A percentile compares a stretch with the other conserved stretches of the same genome.
These are phyloP conservation scores for Artemia sp. DNA, from an alignment of 2,888 invertebrate species.

Conservation along the genomic window DNA sequence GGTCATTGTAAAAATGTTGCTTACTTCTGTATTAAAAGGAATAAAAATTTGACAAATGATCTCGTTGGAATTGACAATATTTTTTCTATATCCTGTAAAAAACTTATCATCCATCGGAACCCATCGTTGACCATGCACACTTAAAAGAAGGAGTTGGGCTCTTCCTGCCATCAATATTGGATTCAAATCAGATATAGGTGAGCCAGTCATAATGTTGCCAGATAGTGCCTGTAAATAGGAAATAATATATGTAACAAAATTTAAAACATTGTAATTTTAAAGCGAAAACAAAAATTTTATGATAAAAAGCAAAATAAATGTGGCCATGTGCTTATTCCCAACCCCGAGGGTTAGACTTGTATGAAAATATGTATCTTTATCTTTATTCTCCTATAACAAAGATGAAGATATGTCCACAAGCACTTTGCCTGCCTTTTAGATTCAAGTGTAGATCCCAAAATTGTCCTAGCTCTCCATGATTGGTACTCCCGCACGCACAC, in stretches of 20 bases:
- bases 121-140: constrained; percentile 31
- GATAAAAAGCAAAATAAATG: no score
- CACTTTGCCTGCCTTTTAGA: no score
- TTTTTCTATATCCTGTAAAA: constrained; percentile 70
- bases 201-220: constrained; percentile 85
- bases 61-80: constrained; percentile 53
- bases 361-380: no score
- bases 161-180: constrained; percentile 70
- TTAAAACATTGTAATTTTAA: no score
- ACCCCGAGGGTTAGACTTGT: no score
- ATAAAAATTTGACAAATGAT: constrained; percentile 59
- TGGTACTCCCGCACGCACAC: no score
- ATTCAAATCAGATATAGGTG: constrained; percentile 89
- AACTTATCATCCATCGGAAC: constrained; percentile 57
- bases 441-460: no score
- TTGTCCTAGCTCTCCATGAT: no score
- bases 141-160: constrained; percentile 23
- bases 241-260: constrained; percentile 49
- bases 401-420: no score
- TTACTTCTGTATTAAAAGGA: constrained; percentile 46
- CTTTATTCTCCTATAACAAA: no score
- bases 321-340: no score
- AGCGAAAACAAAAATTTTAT: no score
- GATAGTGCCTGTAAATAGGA: constrained; percentile 50
- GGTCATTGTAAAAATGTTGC: neutral